phyloP scores from a whole-genome alignment of 2,113 vertebrate genomes.

The Telmatochromis brichardi region DNA sequence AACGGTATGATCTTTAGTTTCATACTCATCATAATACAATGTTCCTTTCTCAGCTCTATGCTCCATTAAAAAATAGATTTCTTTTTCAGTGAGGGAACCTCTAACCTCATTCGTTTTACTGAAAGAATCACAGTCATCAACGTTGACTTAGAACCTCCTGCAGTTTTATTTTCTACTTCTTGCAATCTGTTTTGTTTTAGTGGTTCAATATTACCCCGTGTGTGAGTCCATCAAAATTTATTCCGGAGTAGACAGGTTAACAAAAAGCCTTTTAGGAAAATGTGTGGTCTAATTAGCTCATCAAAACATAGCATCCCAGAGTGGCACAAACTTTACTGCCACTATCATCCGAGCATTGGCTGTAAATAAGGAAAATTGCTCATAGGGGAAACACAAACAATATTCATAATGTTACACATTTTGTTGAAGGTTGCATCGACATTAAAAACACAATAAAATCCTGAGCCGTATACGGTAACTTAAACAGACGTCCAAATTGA shows the following conservation, averaged over 20 bases:
- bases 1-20: not conserved
- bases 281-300: constrained; percentile 25
- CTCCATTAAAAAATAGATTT: not conserved
- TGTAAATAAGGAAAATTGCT: not conserved
- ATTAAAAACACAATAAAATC: not conserved
- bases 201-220: not conserved
- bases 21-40: not conserved
- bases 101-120: not conserved
- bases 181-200: not conserved
- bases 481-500: not conserved
- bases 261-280: constrained; percentile 46
- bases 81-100: not conserved
- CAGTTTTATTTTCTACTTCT: not conserved
- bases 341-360: not conserved
- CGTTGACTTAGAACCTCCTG: not conserved
- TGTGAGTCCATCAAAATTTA: not conserved
- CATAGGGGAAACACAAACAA: not conserved
- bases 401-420: not conserved
- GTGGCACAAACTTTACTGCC: not conserved
- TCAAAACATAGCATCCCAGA: constrained; percentile 14
- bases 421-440: not conserved
- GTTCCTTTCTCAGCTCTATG: not conserved
- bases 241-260: constrained; percentile 9
- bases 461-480: not conserved
- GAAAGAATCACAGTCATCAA: not conserved